Percentiles rank a stretch among this genome's conserved stretches.
phyloP scores from a whole-genome alignment of 2,113 vertebrate genomes.

The Mesembrinibis cayennensis region DNA sequence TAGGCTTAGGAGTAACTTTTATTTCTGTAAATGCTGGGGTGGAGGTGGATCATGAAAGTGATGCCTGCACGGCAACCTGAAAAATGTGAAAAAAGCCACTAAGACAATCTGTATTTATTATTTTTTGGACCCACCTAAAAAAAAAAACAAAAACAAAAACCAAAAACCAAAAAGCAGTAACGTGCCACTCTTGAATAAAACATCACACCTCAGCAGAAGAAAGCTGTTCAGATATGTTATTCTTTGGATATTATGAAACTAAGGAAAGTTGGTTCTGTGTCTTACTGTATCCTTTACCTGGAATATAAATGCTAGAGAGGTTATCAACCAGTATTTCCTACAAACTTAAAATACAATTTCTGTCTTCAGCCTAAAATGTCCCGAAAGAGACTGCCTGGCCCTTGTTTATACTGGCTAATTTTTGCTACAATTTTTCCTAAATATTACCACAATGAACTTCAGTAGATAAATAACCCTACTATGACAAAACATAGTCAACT shows the following conservation, averaged over 20 bases:
- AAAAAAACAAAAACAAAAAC: background rate
- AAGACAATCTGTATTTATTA: background rate
- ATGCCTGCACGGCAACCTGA: background rate
- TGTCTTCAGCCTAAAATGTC: background rate
- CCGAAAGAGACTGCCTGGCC: background rate
- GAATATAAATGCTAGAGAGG: background rate
- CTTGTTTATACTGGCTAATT: background rate
- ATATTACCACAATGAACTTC: background rate
- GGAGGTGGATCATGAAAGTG: background rate
- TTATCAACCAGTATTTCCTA: background rate
- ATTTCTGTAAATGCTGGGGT: background rate
- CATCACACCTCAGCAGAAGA: background rate
- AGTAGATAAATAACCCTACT: background rate
- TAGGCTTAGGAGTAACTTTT: background rate
- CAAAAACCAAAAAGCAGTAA: background rate
- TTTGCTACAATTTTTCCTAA: background rate
- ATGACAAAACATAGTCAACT: background rate
- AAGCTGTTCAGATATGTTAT: background rate
- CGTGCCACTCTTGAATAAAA: background rate
- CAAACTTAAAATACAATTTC: background rate
- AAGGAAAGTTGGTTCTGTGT: background rate
- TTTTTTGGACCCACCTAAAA: background rate
- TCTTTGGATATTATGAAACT: background rate
- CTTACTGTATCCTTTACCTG: background rate
- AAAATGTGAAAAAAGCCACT: background rate